Evolutionary conservation across 2,888 invertebrate species (phyloP), one percentile per base, ranked within the genome.

Genomic region (Cinara cedri): DNA sequence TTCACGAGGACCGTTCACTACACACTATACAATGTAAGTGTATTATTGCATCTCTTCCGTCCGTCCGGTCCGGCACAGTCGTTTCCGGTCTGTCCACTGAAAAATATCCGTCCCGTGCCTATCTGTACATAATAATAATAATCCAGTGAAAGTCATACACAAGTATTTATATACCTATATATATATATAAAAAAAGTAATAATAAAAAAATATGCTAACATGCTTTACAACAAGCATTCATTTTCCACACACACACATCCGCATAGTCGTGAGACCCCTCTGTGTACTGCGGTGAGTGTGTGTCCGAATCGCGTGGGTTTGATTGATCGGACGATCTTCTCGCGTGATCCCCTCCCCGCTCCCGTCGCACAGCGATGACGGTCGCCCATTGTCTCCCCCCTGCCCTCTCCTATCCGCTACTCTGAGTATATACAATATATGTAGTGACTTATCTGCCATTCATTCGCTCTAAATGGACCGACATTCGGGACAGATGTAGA

Each of bases 301-400:
- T 44, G 75, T 66, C 66, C 65, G 19, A 65, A 66, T 57, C 46
- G 76, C 76, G 76, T 78, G 76, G 76, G 76, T 49, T 78, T 78
- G 76, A 78, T 78, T 60, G 76, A 78, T 78, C 76, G 76, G 76
- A 19, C 76, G 76, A 70, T 78, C 76, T 68, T 68, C 76, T 78
- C 57, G 68, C 60, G 68, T 68, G 76, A 78, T 78, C 49, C 55
- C 34, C 21, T 14, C 49, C 19, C 34, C 34, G 3, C 34, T 34
- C 34, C 34, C 34, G 6, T 34, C 34, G 34, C 34, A 34, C 34
- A 34, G 46, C 60, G 26, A 60, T 19, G 60, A 60, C 24, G 55
- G 46, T 78, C 60, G 42, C 19, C 57, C 46, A 76, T 68, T 76
- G 66, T 76, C 42, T 75, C 51, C 66, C 54, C 62, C 16, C 24